A percentile compares a stretch with the other conserved stretches of the same genome.
phyloP scores from a whole-genome alignment of 35 echinoderm and acorn worm species.

The Patiria miniata region DNA sequence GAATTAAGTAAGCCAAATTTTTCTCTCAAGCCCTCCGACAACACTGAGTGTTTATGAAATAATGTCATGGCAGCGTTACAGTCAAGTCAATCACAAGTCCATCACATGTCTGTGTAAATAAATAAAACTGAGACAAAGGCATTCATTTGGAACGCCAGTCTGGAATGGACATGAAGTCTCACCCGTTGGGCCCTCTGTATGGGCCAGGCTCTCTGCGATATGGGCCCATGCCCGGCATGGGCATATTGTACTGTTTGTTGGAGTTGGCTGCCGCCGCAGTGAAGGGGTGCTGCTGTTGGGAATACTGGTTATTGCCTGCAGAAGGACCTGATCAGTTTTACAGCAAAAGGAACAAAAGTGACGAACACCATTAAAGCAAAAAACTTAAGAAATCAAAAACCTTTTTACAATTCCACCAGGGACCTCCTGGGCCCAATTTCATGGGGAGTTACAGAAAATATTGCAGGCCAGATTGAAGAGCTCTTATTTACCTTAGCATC shows the following conservation, averaged over 20 bases:
- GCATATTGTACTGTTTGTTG: slow-evolving; percentile 71
- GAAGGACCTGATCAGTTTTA: slow-evolving; percentile 39
- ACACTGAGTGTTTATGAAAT: too few relatives aligned
- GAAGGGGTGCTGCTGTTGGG: slow-evolving; percentile 83
- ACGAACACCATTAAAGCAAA: not conserved
- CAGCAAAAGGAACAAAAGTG: slow-evolving; percentile 20
- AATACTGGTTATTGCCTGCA: slow-evolving; percentile 84
- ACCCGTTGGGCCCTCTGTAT: slow-evolving; percentile 71
- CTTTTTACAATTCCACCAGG: not conserved
- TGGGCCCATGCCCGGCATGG: slow-evolving; percentile 58
- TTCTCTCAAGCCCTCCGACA: too few relatives aligned
- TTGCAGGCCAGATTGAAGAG: too few relatives aligned
- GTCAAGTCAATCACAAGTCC: too few relatives aligned
- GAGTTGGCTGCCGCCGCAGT: slow-evolving; percentile 65
- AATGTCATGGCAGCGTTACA: too few relatives aligned
- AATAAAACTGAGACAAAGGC: too few relatives aligned
- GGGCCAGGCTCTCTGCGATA: slow-evolving; percentile 58
- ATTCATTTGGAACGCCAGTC: not conserved
- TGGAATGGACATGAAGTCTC: not conserved
- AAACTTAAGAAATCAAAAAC: not conserved
- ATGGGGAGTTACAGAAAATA: too few relatives aligned
- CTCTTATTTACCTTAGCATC: too few relatives aligned
- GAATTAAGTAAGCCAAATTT: too few relatives aligned
- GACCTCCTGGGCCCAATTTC: too few relatives aligned
- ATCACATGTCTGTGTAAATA: too few relatives aligned